A percentile compares a stretch with the other conserved stretches of the same genome.
phyloP scores from a whole-genome alignment of 2,113 vertebrate species.

The Pachyramphus minor region DNA sequence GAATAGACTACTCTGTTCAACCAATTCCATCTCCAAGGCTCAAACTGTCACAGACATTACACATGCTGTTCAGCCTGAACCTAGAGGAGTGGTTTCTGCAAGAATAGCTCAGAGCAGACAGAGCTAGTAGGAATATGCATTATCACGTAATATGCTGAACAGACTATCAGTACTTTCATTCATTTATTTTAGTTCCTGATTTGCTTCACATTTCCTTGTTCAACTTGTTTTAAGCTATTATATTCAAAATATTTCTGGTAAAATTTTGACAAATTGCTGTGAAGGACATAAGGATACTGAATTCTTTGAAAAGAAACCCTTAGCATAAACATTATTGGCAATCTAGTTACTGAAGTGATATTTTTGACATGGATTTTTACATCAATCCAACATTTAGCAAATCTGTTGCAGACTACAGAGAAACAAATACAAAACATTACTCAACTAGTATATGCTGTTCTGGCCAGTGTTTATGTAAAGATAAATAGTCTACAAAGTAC shows the following conservation, averaged over 20 bases:
- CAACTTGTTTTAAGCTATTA: neutral
- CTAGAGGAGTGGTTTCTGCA: neutral
- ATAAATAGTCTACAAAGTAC: neutral
- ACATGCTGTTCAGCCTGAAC: neutral
- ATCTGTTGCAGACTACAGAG: neutral
- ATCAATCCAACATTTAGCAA: neutral
- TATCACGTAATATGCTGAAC: neutral
- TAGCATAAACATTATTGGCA: neutral
- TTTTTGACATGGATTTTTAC: neutral
- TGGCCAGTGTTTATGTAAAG: neutral
- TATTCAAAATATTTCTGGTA: neutral
- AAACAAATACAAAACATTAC: neutral
- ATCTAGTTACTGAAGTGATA: neutral
- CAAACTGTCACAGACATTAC: constrained; percentile 23
- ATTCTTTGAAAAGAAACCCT: neutral
- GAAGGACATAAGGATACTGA: neutral
- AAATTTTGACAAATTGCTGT: neutral
- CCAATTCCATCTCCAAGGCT: constrained; percentile 25
- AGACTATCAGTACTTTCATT: neutral
- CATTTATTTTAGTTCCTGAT: neutral
- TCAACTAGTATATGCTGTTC: neutral
- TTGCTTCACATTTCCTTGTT: neutral
- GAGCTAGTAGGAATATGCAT: neutral
- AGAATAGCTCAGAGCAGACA: constrained; percentile 15
- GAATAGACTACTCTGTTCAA: constrained; percentile 47